Conservation (phyloP, 2,797 vertebrate genomes). For the Catharus ustulatus region DNA sequence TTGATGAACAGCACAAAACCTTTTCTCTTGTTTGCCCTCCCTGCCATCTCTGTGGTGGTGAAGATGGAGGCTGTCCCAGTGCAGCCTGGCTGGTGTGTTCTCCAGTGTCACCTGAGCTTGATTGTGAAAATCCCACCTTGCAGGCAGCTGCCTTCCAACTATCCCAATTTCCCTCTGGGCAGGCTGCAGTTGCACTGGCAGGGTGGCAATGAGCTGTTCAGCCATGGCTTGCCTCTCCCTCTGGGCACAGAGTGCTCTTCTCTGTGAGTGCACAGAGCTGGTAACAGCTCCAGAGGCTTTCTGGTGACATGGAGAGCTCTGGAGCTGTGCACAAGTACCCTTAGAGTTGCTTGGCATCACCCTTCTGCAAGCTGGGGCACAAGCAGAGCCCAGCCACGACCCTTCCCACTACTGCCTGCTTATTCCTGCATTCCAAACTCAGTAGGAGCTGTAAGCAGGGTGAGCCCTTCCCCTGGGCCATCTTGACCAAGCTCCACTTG, state of each 20-base stretch:
- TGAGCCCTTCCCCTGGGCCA: not conserved
- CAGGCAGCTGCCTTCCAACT: not conserved
- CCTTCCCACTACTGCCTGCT: not conserved
- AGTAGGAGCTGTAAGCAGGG: not conserved
- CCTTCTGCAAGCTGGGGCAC: not conserved
- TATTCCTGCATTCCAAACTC: not conserved
- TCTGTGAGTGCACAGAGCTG: not conserved
- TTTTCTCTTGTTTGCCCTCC: not conserved
- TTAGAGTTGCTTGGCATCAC: not conserved
- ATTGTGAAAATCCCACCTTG: not conserved
- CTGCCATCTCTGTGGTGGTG: not conserved
- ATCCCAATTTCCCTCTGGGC: not conserved
- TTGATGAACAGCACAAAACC: not conserved
- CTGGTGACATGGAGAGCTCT: not conserved
- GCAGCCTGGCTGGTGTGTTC: not conserved
- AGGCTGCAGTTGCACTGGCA: not conserved
- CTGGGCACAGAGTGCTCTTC: not conserved
- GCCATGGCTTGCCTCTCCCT: fast-evolving
- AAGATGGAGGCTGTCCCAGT: not conserved
- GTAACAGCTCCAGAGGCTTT: not conserved
- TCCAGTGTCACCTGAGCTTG: not conserved
- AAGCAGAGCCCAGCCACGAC: not conserved
- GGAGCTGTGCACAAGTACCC: no score
- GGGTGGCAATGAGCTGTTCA: not conserved
- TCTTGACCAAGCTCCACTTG: not conserved